Evolutionary conservation across 1,140 invertebrate genomes (phyloP), one percentile per base, ranked within the genome.

Genomic region (Contarinia nasturtii): DNA sequence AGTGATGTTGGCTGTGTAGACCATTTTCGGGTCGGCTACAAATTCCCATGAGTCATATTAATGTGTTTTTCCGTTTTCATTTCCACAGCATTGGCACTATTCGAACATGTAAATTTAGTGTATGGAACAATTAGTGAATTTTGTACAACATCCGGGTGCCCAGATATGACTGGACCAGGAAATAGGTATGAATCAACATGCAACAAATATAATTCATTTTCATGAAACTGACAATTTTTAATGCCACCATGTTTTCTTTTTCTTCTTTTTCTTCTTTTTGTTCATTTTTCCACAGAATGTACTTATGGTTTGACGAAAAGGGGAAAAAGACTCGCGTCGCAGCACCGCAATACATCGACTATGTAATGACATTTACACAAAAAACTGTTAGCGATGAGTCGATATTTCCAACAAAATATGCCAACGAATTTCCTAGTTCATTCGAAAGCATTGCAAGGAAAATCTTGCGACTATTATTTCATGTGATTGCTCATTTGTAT

Each of bases 271-370:
- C 5, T 42, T 42, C 10, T 20, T 42, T 42, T 42, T 19, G 11
- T 27, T 50, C 5, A 43, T 7, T 11, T 42, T 47, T 14, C 68
- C 67, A 10, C 58, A 92, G 91, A 72, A 85, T 86, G 60, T 98
- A 95, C 76, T 76, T 90, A 58, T 98, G 92, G 93, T 87, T 91
- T 71, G 93, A 98, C 70, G 92, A 97, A 66, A 94, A 93, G 69
- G 92, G 93, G 43, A 97, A 97, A 72, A 96, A 96, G 70, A 87
- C 82, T 44, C 86, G 90, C 67, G 85, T 95, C 55, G 84, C 92
- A 52, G 92, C 92, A 51, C 90, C 92, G 51, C 92, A 97, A 69
- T 98, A 97, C 69, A 86, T 97, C 67, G 93, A 98, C 71, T 96
- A 93, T 72, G 90, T 95, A 59, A 96, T 96, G 87, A 93, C 91